Conservation (phyloP, 2,797 vertebrate species). For the Hippopotamyrus pictus region DNA sequence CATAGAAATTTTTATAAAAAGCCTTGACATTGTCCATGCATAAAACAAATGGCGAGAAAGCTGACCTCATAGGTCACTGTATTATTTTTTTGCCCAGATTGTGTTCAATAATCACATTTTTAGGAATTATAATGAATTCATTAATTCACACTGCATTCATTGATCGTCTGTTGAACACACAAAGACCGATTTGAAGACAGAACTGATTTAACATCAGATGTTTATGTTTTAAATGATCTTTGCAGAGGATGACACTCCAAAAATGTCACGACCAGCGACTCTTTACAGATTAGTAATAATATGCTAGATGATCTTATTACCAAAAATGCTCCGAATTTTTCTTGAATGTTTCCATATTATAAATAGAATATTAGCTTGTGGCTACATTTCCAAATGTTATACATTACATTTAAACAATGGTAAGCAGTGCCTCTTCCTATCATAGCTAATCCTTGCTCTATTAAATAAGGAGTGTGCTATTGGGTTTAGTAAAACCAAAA, state of each 20-base stretch:
- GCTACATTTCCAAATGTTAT: not conserved
- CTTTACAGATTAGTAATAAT: not conserved
- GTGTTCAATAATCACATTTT: slow-evolving; percentile 7
- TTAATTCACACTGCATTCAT: slow-evolving; percentile 1
- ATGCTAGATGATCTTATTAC: not conserved
- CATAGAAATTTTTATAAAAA: not conserved
- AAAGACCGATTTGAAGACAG: not conserved
- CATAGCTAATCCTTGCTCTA: not conserved
- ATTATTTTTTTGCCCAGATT: not conserved
- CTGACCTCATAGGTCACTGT: not conserved
- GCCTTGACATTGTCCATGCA: not conserved
- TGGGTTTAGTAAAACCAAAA: not conserved
- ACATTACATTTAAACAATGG: not conserved
- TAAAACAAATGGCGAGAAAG: not conserved
- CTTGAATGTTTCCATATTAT: not conserved
- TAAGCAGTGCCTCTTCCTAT: not conserved
- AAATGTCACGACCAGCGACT: not conserved
- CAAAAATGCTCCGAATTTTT: not conserved
- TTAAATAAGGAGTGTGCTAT: not conserved
- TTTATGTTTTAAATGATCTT: not conserved
- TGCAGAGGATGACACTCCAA: not conserved
- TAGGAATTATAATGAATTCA: not conserved
- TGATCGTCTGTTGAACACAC: not conserved
- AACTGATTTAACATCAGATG: not conserved
- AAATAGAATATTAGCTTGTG: not conserved